A percentile compares a stretch with the other conserved stretches of the same genome.
Conservation (phyloP, 2,888 invertebrate species). For the Pollenia amentaria region DNA sequence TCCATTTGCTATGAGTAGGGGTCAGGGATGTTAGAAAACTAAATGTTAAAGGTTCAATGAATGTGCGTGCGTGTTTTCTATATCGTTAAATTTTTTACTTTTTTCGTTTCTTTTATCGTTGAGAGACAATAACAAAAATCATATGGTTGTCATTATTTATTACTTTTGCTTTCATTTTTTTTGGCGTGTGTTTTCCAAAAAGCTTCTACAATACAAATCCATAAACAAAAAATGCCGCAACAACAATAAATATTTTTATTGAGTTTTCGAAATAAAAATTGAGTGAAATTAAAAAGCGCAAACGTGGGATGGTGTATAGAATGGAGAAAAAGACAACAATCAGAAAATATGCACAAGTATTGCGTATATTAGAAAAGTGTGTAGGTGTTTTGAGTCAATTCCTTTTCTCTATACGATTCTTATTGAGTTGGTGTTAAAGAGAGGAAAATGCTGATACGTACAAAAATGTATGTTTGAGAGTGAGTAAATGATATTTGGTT, state of each 20-base stretch:
- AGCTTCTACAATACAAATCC: neutral
- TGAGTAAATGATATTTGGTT: conserved; percentile 58
- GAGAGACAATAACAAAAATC: conserved; percentile 71
- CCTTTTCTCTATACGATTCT: conserved; percentile 25
- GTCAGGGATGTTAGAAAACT: neutral
- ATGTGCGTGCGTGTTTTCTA: conserved; percentile 8
- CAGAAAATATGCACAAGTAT: neutral
- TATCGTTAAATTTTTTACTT: conserved; percentile 3
- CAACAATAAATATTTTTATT: conserved; percentile 42
- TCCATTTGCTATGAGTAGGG: neutral
- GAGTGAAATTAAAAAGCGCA: conserved; percentile 62
- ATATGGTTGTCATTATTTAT: conserved; percentile 62
- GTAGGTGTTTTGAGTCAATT: conserved; percentile 58
- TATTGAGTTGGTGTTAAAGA: conserved; percentile 1
- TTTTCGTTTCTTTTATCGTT: neutral
- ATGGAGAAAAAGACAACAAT: neutral
- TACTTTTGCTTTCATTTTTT: conserved; percentile 46
- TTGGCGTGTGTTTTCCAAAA: conserved; percentile 42
- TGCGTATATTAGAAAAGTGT: conserved; percentile 12
- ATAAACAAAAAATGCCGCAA: conserved; percentile 31
- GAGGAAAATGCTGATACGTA: neutral
- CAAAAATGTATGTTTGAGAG: conserved; percentile 1
- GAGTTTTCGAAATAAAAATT: conserved; percentile 38
- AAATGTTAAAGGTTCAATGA: conserved; percentile 6
- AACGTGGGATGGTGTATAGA: conserved; percentile 56